Percentiles rank a stretch among this genome's conserved stretches.
Evolutionary conservation across 2,888 invertebrate genomes (phyloP).

Genomic region (Cryptocephalus moraei): DNA sequence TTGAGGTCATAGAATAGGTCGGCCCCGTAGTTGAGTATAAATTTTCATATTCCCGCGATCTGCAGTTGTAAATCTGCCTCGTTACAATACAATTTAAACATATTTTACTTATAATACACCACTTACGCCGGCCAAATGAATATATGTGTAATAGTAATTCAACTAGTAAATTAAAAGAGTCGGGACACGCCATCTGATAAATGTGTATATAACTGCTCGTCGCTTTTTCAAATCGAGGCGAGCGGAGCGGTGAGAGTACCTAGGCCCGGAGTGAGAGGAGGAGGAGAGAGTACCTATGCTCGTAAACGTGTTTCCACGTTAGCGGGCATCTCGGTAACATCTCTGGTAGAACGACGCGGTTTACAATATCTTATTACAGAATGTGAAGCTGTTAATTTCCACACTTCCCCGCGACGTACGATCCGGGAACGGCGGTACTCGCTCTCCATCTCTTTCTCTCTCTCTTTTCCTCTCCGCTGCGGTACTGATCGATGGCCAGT

Average conservation of each 20-base stretch:
- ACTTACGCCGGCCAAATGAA: constrained; percentile 15
- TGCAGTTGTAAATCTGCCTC: constrained; percentile 1
- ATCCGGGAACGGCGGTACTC: neutral
- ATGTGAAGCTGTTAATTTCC: constrained; percentile 30
- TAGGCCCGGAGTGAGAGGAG: neutral
- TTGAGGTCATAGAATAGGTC: neutral
- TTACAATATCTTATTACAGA: constrained; percentile 31
- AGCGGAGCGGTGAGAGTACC: neutral
- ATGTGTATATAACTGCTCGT: constrained; percentile 5
- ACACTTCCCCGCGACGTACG: constrained; percentile 23
- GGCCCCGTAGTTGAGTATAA: constrained; percentile 1
- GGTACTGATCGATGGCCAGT: constrained; percentile 1
- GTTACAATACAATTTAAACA: constrained; percentile 2
- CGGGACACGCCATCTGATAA: constrained; percentile 17
- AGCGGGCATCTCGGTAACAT: constrained; percentile 21
- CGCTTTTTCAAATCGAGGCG: constrained; percentile 18
- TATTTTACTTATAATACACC: constrained; percentile 10
- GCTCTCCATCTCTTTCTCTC: neutral
- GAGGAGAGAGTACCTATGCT: constrained; percentile 14
- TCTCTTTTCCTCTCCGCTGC: neutral
- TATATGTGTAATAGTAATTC: constrained; percentile 23
- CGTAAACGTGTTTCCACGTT: constrained; percentile 27
- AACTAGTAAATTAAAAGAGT: constrained; percentile 19
- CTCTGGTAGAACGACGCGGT: constrained; percentile 19
- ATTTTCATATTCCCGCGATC: neutral